Conservation (phyloP, 2,797 vertebrate genomes). For the Chelon auratus region DNA sequence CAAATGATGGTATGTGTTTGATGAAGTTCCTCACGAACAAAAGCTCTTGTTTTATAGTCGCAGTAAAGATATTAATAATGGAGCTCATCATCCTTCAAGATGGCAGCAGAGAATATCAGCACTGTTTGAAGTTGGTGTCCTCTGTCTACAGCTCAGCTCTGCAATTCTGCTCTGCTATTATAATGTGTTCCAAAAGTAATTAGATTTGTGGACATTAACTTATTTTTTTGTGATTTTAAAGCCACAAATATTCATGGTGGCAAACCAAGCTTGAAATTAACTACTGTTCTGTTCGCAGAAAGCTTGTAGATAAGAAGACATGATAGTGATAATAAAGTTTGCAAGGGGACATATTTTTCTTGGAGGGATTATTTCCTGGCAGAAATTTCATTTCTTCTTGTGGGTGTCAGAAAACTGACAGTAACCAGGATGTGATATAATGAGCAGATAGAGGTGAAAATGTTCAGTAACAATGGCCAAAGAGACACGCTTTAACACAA, state of each 20-base stretch:
- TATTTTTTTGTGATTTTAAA: conserved; percentile 44
- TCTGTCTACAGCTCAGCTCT: conserved; percentile 14
- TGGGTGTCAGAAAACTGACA: conserved; percentile 36
- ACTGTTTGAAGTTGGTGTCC: conserved; percentile 16
- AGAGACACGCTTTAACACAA: conserved; percentile 13
- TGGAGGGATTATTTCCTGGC: conserved; percentile 31
- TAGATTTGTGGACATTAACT: conserved; percentile 41
- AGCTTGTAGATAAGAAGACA: conserved; percentile 30
- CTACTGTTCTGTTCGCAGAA: conserved; percentile 22
- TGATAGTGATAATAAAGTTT: conserved; percentile 32
- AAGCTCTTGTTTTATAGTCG: conserved; percentile 34
- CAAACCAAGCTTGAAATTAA: conserved; percentile 61
- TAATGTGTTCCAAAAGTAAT: conserved; percentile 39
- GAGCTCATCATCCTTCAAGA: conserved; percentile 15
- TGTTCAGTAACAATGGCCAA: conserved; percentile 9
- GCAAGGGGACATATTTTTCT: conserved; percentile 18
- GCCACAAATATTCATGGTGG: conserved; percentile 17
- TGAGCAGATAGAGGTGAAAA: conserved; percentile 23
- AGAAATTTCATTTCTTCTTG: conserved; percentile 24
- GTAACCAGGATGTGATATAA: conserved; percentile 36
- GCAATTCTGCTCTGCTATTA: not conserved
- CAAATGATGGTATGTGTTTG: conserved; percentile 30
- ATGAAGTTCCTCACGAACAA: conserved; percentile 31
- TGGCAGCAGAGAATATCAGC: conserved; percentile 6
- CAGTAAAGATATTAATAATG: conserved; percentile 29